These are phyloP conservation scores for Euglossa dilemma DNA, from an alignment of 1,140 invertebrate genomes.

Conservation along the genomic window DNA sequence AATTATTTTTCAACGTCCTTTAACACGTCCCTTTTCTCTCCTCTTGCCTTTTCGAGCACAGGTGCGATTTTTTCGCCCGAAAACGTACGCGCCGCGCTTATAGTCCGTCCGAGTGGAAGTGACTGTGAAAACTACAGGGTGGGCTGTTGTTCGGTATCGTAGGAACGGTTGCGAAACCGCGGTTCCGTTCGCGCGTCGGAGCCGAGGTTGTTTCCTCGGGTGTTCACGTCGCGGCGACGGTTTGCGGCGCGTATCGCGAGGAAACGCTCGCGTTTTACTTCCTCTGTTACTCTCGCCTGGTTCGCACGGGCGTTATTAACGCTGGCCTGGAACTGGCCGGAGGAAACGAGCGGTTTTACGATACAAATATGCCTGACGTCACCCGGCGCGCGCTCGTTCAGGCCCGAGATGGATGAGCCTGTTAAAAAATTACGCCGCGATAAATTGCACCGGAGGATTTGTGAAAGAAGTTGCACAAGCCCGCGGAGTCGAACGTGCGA, in stretches of 20 bases:
- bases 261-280: slow-evolving; percentile 47
- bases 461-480: slow-evolving; percentile 37
- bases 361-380: slow-evolving; percentile 23
- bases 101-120: no score
- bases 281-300: slow-evolving; percentile 38
- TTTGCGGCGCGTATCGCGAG: slow-evolving; percentile 9
- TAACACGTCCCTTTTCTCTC: no score
- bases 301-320: slow-evolving; percentile 25
- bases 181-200: slow-evolving; percentile 57
- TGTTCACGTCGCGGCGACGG: slow-evolving; percentile 33
- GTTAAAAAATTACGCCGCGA: slow-evolving; percentile 13
- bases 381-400: background rate
- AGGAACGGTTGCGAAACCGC: slow-evolving; percentile 54
- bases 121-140: no score
- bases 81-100: no score
- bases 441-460: slow-evolving; percentile 24
- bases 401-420: background rate
- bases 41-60: no score
- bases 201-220: slow-evolving; percentile 33
- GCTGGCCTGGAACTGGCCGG: background rate
- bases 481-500: slow-evolving; percentile 45
- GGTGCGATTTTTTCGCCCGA: no score
- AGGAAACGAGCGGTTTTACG: slow-evolving; percentile 33
- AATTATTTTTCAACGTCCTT: no score
- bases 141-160: no score